A percentile compares a stretch with the other conserved stretches of the same genome.
Evolutionary conservation across 2,797 vertebrate species (phyloP).

Genomic region (Rhinogobio ventralis): DNA sequence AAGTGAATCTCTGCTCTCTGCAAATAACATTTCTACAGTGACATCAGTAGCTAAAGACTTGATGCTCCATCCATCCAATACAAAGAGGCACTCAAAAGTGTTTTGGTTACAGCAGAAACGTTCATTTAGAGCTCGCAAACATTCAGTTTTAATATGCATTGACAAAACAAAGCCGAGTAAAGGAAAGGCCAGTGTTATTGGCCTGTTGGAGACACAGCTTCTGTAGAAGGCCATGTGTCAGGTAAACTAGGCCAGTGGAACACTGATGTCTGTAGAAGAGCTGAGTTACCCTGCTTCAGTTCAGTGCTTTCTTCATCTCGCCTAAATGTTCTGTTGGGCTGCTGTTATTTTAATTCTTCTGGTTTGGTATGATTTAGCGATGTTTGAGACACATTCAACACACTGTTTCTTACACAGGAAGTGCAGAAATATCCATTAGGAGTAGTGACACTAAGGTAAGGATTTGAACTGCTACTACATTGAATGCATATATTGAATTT

Average conservation of each 20-base stretch:
- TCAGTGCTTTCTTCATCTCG: neutral
- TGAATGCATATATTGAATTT: no score
- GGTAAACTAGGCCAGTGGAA: constrained; percentile 49
- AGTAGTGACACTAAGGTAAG: constrained; percentile 13
- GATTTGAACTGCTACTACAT: neutral
- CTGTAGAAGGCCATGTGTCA: neutral
- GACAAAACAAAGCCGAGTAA: neutral
- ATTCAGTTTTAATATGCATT: neutral
- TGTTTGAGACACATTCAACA: neutral
- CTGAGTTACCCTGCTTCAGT: neutral
- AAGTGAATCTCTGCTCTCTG: neutral
- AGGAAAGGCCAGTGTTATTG: neutral
- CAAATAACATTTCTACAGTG: neutral
- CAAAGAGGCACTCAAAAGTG: neutral
- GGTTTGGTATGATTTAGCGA: neutral
- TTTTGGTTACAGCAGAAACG: neutral
- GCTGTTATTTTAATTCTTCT: neutral
- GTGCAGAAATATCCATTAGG: neutral
- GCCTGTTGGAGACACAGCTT: neutral
- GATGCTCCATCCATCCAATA: neutral
- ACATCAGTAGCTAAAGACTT: neutral
- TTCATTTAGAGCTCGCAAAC: neutral
- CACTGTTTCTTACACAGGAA: neutral
- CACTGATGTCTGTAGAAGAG: constrained; percentile 33
- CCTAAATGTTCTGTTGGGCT: neutral